Evolutionary conservation across 2,113 vertebrate species (phyloP).

Genomic region (Aegithalos caudatus): DNA sequence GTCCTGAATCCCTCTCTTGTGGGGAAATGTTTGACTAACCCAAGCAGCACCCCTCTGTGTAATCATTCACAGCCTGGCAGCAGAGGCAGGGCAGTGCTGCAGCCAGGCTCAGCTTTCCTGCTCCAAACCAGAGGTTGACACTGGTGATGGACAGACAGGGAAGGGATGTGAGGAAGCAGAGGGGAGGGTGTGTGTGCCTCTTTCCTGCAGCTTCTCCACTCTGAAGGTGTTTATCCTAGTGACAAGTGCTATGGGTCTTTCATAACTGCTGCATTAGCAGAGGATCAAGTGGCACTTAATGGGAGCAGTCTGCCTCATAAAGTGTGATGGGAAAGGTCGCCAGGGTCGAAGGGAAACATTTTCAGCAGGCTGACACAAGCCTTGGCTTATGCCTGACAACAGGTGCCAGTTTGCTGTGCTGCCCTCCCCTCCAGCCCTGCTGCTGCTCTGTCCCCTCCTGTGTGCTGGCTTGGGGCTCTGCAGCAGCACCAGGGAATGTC

Average conservation of each 20-base stretch:
- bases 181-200: neutral
- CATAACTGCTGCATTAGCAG: slow-evolving; percentile 71
- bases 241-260: slow-evolving; percentile 57
- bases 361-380: slow-evolving; percentile 57
- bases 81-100: neutral
- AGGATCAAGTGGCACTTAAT: slow-evolving; percentile 68
- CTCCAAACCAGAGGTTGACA: no score
- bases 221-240: slow-evolving; percentile 66
- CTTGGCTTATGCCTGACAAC: slow-evolving; percentile 52
- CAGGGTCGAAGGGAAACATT: slow-evolving; percentile 48
- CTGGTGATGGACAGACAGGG: neutral
- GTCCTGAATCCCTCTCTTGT: neutral
- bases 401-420: slow-evolving; percentile 40
- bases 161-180: neutral
- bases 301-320: slow-evolving; percentile 14
- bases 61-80: neutral
- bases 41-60: neutral
- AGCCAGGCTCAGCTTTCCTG: neutral
- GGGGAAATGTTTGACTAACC: neutral
- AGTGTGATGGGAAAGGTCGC: slow-evolving; percentile 50
- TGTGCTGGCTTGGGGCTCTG: neutral
- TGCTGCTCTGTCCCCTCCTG: neutral
- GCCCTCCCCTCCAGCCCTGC: neutral
- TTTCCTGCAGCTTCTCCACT: neutral
- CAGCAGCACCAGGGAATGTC: neutral